Evolutionary conservation across 2,113 vertebrate genomes (phyloP), one percentile per base, ranked within the genome.

Genomic region (Ginglymostoma cirratum): DNA sequence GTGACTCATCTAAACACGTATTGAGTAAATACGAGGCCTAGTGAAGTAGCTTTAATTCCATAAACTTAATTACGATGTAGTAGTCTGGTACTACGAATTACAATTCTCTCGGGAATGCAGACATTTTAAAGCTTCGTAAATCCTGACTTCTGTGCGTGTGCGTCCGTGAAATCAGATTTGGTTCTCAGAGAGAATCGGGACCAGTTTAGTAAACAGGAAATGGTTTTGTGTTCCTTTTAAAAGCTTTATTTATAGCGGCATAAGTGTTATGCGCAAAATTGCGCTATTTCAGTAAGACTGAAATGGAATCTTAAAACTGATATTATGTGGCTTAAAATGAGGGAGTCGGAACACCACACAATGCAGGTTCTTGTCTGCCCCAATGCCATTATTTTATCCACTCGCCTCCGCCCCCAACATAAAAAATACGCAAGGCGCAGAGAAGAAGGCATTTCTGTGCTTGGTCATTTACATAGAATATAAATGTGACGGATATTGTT

Each of bases 171-270:
- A 95, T 95, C 69, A 24, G 94, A 95, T 95, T 95, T 76, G 45
- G 67, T 72, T 95, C 69, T 34, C 69, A 27, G 52, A 45, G 52
- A 45, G 94, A 76, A 72, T 95, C 42, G 8, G 42, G 24, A 34
- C 89, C 17, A 66, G 14, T 93, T 93, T 95, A 30, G 69, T 95
- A 95, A 76, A 72, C 94, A 70, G 66, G 67, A 95, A 70, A 72
- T 95, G 94, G 30, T 52, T 72, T 95, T 70, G 34, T 93, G 89
- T 52, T 95, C 67, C 67, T 95, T 72, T 95, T 72, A 72, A 95
- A 95, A 67, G 89, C 89, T 93, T 93, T 93, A 93, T 93, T 93
- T 93, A 93, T 66, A 93, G 55, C 55, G 30, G 48, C 89, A 92
- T 66, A 72, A 70, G 42, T 76, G 94, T 90, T 83, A 83, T 95